Base-by-base conservation (phyloP, 2,113 vertebrate species). In the Embiotoca jacksoni region DNA sequence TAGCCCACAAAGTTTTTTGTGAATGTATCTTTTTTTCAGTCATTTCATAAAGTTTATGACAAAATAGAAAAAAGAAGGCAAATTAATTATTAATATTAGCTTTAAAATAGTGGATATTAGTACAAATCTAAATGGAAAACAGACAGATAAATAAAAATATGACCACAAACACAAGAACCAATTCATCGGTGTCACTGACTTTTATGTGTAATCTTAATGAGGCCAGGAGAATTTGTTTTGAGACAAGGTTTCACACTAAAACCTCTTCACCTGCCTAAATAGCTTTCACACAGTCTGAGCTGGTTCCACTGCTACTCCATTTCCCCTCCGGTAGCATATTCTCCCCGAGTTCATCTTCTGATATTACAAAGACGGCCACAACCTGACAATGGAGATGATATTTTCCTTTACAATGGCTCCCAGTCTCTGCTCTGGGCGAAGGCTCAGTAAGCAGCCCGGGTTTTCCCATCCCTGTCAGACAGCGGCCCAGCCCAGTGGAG, bases 321-420 rank as follows among this genome's bases (percentile, higher is more conserved):
- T 49, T 64, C 59, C 75, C 80, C 80, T 78, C 69, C 61, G 65
- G 84, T 88, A 83, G 66, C 84, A 90, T 66, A 86, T 90, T 79
- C 81, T 82, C 69, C 85, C 86, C 61, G 67, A 87, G 88, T 94
- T 93, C 78, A 91, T 95, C 93, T 93, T 92, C 87, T 93, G 85
- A 87, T 83, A 81, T 91, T 91, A 94, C 88, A 94, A 93, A 92
- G 90, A 89, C 70, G 31, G 63, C 84, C 74, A 72, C 88, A 70
- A 14, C 65, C 61, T 87, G 89, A 95, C 91, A 94, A 92, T 92
- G 72, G 83, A 88, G 85, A 93, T 92, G 68, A 92, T 94, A 91
- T 93, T 93, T 92, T 91, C 82, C 82, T 72, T 86, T 63, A 91
- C 89, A 93, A 90, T 88, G 91, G 75, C 78, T 90, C 85, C 89